Evolutionary conservation across 2,113 vertebrate species (phyloP), one percentile per base, ranked within the genome.

Genomic region (Lonchura striata): DNA sequence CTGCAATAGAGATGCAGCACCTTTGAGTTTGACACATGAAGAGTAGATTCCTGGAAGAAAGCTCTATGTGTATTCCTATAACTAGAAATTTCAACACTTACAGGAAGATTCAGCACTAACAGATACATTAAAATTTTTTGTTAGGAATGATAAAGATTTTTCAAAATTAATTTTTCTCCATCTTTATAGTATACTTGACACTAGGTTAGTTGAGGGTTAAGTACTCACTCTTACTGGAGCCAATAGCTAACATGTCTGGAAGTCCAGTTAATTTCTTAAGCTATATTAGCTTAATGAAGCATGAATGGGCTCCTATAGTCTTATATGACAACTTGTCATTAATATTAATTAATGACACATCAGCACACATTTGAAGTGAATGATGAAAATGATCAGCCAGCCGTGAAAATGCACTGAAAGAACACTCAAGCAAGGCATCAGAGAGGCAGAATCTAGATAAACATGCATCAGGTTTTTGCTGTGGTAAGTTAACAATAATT

Each of bases 281-380:
- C 52, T 87, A 18, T 72, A 91, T 84, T 88, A 97, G 41, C 27
- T 89, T 97, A 97, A 97, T 95, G 96, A 97, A 86, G 78, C 90
- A 76, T 89, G 30, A n/a, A 49, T 90, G 21, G 82, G 47, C 69
- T 57, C 66, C 86, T 53, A 39, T 61, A 90, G 84, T 89, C 80
- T 96, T 96, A 35, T 33, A 74, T n/a, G 49, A 57, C 89, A 96
- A 95, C 95, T 97, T 86, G 68, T 96, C 94, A 96, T 97, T 98
- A 97, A 97, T 97, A 88, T 35, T 96, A 97, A 97, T 98, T 97
- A 97, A 97, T 89, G 92, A 93, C 74, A 90, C 79, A 76, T 70
- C 96, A 96, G 53, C 47, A 57, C 91, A 96, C 87, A 91, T 93
- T 95, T 96, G 85, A 96, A 96, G 59, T 92, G 80, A 98, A 86